These are phyloP conservation scores for Heptranchias perlo DNA, from an alignment of 2,113 vertebrate species.

Conservation along the genomic window DNA sequence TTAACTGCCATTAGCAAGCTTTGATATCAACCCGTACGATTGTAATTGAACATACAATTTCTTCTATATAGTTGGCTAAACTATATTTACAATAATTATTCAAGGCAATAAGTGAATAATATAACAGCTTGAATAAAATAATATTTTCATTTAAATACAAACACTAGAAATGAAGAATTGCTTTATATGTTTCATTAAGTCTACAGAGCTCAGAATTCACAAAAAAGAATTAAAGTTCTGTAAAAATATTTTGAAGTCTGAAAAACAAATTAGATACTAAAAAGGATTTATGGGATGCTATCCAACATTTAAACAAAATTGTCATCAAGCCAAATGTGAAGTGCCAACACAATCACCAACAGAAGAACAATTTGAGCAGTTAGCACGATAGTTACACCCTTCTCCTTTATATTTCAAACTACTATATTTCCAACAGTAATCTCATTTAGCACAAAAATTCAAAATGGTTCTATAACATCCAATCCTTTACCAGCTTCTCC, in stretches of 20 bases:
- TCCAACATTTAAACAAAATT: background rate
- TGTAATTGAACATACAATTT: background rate
- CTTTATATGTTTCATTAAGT: background rate
- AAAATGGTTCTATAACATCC: background rate
- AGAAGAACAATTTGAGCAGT: background rate
- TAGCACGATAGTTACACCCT: background rate
- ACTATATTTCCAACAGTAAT: background rate
- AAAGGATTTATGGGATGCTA: background rate
- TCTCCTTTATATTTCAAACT: background rate
- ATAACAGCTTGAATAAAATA: background rate
- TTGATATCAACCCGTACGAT: background rate
- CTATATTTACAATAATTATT: background rate
- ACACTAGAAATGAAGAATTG: background rate
- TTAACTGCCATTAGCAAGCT: background rate
- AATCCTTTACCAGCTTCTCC: background rate
- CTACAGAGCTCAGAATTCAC: background rate
- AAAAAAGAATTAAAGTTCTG: background rate
- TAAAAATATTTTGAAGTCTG: background rate
- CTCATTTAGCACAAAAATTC: background rate
- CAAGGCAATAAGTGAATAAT: background rate
- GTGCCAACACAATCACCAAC: background rate
- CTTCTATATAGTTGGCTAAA: background rate
- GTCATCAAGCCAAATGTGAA: background rate
- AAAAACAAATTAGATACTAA: background rate
- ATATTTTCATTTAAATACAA: background rate